Evolutionary conservation across 2,113 vertebrate species (phyloP), one percentile per base, ranked within the genome.

Genomic region (Corapipo altera): DNA sequence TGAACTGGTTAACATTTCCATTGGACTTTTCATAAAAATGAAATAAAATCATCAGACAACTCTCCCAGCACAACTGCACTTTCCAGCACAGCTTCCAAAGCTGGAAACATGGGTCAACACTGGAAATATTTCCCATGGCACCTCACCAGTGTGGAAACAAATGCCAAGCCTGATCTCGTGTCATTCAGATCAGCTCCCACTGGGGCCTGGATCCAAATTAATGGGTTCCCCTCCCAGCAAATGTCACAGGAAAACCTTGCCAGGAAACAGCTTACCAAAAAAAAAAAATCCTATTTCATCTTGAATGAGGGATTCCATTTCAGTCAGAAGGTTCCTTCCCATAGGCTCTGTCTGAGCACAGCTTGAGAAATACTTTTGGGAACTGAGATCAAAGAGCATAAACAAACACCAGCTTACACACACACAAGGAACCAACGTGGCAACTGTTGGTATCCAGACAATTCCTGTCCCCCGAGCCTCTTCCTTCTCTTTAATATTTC

Each of bases 101-200:
- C 91, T 95, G 95, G 77, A 94, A 95, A 89, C 93, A 28, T 73
- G 84, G 96, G 86, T 95, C 95, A 96, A 78, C 77, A 49, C 73
- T 91, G 94, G 89, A 96, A 95, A 91, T 85, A 85, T 93, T 97
- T 96, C 96, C 91, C 84, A 70, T 96, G 96, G 95, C 95, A 95
- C 73, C 66, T 91, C 41, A 93, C 95, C 93, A 95, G 78, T 20
- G 64, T 74, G 72, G 75, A 88, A 96, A 96, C 79, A 92, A 96
- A 93, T 77, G 92, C 93, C 92, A 95, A 93, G 72, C 93, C 77
- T 93, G 95, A 96, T 94, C 93, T 89, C 67, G 78, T 94, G 89
- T 96, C 95, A 95, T 96, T 90, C 90, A 96, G 94, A 94, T 92
- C 86, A 95, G 88, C 92, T 94, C 95, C 95, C 11, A 48, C 90